These are phyloP conservation scores for Labeo calbasu DNA, from an alignment of 2,797 vertebrate species.

Conservation along the genomic window DNA sequence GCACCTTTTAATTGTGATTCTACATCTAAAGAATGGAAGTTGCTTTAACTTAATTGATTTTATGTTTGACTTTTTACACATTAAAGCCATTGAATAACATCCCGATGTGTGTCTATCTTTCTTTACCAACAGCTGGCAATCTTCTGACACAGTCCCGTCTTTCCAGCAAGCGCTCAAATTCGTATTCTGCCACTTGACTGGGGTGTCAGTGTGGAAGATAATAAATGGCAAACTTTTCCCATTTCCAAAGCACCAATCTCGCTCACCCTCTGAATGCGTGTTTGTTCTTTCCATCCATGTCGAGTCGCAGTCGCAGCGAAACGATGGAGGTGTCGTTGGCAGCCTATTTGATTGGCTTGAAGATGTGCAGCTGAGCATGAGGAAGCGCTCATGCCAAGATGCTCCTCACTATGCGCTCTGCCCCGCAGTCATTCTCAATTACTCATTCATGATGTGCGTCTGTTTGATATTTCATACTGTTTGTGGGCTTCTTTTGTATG, in stretches of 20 bases:
- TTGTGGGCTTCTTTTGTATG: conserved; percentile 60
- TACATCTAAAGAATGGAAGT: neutral
- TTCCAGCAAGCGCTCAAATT: conserved; percentile 15
- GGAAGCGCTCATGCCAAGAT: conserved; percentile 63
- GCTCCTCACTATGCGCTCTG: conserved; percentile 57
- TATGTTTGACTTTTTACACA: conserved; percentile 34
- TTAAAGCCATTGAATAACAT: conserved; percentile 47
- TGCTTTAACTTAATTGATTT: conserved; percentile 4
- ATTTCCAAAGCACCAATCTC: conserved; percentile 16
- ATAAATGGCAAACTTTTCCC: conserved; percentile 24
- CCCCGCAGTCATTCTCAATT: conserved; percentile 68
- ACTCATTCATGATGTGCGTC: conserved; percentile 67
- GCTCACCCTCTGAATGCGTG: neutral
- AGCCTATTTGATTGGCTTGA: conserved; percentile 71
- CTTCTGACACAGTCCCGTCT: neutral
- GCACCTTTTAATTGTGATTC: conserved; percentile 16
- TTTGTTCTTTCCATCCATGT: conserved; percentile 36
- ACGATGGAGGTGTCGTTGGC: conserved; percentile 55
- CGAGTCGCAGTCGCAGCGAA: conserved; percentile 58
- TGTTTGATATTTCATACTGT: conserved; percentile 64
- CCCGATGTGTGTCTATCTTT: neutral
- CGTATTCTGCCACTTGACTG: conserved; percentile 16
- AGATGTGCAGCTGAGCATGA: conserved; percentile 72
- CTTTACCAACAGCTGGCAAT: conserved; percentile 14
- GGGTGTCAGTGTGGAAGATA: conserved; percentile 10